Evolutionary conservation across 2,113 vertebrate species (phyloP).

Genomic region (Glareola pratincola): DNA sequence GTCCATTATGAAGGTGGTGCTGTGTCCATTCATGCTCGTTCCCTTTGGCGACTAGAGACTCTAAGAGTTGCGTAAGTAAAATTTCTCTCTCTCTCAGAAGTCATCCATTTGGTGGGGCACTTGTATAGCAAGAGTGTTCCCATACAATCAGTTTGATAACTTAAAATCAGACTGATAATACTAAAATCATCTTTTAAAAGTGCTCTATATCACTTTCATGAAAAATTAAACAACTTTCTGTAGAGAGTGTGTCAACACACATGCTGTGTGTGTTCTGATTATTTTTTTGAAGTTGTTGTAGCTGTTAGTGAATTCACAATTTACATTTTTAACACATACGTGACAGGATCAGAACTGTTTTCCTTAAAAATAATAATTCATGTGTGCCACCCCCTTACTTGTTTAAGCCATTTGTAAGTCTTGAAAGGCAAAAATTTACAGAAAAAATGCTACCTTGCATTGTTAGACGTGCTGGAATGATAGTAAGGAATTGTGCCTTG

Average conservation of each 20-base stretch:
- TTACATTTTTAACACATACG: background rate
- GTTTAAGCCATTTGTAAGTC: background rate
- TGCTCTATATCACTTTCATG: background rate
- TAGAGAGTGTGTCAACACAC: background rate
- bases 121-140: background rate
- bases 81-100: background rate
- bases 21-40: slow-evolving; percentile 91
- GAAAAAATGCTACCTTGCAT: background rate
- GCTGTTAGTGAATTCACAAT: background rate
- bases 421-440: background rate
- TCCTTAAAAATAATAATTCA: background rate
- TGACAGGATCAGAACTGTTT: background rate
- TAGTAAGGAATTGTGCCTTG: background rate
- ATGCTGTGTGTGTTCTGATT: background rate
- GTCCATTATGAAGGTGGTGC: slow-evolving; percentile 96
- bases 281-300: background rate
- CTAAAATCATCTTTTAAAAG: background rate
- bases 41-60: slow-evolving; percentile 94
- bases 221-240: background rate
- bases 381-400: background rate
- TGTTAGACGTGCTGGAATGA: background rate
- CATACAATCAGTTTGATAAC: background rate
- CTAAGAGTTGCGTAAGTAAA: slow-evolving; percentile 93
- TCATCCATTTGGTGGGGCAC: fast-evolving
- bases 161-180: background rate